Evolutionary conservation across 2,888 invertebrate genomes (phyloP), one percentile per base, ranked within the genome.

Genomic region (Alloplasta piceator): DNA sequence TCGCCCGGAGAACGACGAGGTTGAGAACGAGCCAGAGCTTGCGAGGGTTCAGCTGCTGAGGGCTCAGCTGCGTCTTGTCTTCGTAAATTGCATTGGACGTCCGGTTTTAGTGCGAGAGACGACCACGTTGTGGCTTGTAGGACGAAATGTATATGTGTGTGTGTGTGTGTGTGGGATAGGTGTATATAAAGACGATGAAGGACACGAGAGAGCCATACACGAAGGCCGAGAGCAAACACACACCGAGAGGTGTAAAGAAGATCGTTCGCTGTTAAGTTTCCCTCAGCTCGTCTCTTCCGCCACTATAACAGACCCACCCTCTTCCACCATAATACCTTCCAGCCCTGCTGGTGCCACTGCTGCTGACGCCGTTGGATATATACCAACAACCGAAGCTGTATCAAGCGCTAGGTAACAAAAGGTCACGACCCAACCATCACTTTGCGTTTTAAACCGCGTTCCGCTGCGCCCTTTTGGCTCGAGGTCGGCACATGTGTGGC

Each of bases 21-120:
- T 66, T 56, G 71, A 71, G 72, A 61, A 72, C 26, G 61, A 48
- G 58, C 71, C 82, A 77, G 90, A 55, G 52, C 50, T 52, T 16
- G 16, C 10, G 64, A 86, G 72, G 43, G 43, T 46, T n/a, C n/a
- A 87, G 68, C 61, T 75, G 78, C 66, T 50, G 63, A 52, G 67
- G 72, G 73, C 71, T 78, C 82, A 86, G 82, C 83, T 82, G 84
- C 74, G 78, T 70, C 83, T 76, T 74, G 83, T 83, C 83, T 82
- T 75, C 82, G 78, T 75, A 82, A 82, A 80, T 84, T 81, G 82
- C 83, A 78, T 81, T 68, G 82, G 80, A 77, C 77, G 66, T 70
- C 73, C 79, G 52, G 74, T 79, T 79, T 79, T 79, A 79, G 74
- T 75, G 70, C 66, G 70, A 58, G 75, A 56, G 70, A 75, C 68